Evolutionary conservation across 2,113 vertebrate genomes (phyloP).

Genomic region (Tragelaphus imberbis): DNA sequence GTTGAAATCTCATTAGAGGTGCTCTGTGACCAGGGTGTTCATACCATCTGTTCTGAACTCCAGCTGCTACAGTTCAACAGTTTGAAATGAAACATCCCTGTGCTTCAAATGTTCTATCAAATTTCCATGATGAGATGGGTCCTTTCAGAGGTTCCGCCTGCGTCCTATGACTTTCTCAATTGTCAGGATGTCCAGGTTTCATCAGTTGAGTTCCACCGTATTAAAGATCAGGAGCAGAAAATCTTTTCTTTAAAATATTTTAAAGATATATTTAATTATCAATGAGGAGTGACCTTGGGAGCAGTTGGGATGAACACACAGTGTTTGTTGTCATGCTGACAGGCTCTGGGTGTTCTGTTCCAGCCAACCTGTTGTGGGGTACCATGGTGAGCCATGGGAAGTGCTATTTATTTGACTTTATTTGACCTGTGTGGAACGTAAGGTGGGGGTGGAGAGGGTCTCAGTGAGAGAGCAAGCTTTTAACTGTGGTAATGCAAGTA

Average conservation of each 20-base stretch:
- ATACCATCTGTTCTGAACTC: not conserved
- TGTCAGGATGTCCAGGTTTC: not conserved
- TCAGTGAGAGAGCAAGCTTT: not conserved
- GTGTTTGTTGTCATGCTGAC: not conserved
- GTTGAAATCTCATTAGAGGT: not conserved
- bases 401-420: not conserved
- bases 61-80: not conserved
- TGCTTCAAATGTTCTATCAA: not conserved
- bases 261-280: not conserved
- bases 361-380: not conserved
- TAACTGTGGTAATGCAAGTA: not conserved
- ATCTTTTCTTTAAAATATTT: not conserved
- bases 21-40: not conserved
- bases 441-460: not conserved
- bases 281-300: constrained; percentile 6
- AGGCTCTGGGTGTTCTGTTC: not conserved
- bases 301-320: not conserved
- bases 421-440: not conserved
- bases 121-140: not conserved
- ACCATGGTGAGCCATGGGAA: fast-evolving
- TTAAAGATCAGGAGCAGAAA: not conserved
- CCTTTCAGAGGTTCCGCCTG: not conserved
- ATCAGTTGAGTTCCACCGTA: not conserved
- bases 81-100: not conserved
- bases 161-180: not conserved